A percentile compares a stretch with the other conserved stretches of the same genome.
Conservation (phyloP, 2,113 vertebrate genomes). For the Catharus fuscescens region DNA sequence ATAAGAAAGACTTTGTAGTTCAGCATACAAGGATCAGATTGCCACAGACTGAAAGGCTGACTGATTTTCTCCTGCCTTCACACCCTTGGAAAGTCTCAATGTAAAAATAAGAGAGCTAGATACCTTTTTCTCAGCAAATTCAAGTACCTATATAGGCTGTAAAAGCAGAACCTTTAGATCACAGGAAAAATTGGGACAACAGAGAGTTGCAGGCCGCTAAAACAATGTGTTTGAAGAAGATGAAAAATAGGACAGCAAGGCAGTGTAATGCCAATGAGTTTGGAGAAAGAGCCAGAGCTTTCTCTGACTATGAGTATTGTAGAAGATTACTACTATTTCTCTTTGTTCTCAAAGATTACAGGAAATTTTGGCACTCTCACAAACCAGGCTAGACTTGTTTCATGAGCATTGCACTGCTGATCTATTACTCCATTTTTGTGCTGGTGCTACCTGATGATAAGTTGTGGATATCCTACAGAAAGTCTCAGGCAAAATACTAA, state of each 20-base stretch:
- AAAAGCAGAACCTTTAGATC: not conserved
- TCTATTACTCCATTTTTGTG: not conserved
- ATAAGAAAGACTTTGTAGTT: slow-evolving; percentile 55
- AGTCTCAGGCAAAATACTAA: not conserved
- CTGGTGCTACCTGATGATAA: not conserved
- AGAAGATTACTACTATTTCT: not conserved
- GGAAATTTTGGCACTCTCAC: not conserved
- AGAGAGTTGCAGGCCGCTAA: not conserved
- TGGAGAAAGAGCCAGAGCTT: not conserved
- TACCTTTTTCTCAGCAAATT: not conserved
- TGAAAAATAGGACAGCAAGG: not conserved
- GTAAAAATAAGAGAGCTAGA: not conserved
- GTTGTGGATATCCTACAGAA: not conserved
- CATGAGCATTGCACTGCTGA: not conserved
- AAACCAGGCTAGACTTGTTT: not conserved
- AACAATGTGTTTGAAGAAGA: not conserved
- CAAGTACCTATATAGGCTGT: not conserved
- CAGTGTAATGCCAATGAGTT: not conserved
- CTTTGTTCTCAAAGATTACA: not conserved
- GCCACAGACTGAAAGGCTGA: slow-evolving; percentile 18
- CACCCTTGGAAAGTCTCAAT: not conserved
- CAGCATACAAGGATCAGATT: slow-evolving; percentile 18
- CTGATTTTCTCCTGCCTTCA: slow-evolving; percentile 29
- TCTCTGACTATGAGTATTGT: not conserved
- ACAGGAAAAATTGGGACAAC: not conserved